phyloP scores from a whole-genome alignment of 1,140 invertebrate genomes.

The Temnothorax curvispinosus region DNA sequence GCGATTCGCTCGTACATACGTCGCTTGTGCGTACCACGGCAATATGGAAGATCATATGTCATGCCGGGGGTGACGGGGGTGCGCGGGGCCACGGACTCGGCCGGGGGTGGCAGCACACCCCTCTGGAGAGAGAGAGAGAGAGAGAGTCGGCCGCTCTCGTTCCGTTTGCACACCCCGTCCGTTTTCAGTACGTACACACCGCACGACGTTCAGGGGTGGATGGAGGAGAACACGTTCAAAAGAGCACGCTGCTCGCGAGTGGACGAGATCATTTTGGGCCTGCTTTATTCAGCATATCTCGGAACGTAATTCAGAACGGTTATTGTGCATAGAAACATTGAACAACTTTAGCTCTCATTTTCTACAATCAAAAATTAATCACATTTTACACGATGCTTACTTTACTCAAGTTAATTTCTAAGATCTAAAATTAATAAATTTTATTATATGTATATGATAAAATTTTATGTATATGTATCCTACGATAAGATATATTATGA shows the following conservation, averaged over 20 bases:
- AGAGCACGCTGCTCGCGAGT: not conserved
- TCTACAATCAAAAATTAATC: not conserved
- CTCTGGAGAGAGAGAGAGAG: constrained; percentile 37
- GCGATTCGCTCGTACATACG: constrained; percentile 59
- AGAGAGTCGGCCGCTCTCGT: constrained; percentile 21
- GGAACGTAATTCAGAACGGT: not conserved
- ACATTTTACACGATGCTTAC: not conserved
- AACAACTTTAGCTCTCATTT: not conserved
- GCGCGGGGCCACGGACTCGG: constrained; percentile 10
- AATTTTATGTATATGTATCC: not conserved
- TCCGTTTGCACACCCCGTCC: constrained; percentile 73
- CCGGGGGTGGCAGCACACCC: constrained; percentile 65
- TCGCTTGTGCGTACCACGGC: constrained; percentile 73
- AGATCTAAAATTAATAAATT: not conserved
- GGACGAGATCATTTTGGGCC: constrained; percentile 32
- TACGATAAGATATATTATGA: not conserved
- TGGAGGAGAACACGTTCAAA: not conserved
- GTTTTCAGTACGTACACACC: constrained; percentile 53
- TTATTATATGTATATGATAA: not conserved
- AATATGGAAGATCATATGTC: constrained; percentile 83
- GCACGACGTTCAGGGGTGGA: constrained; percentile 33
- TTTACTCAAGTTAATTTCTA: constrained; percentile 1
- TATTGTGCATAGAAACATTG: not conserved
- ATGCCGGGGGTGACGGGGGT: constrained; percentile 73
- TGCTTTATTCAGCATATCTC: not conserved